A percentile compares a stretch with the other conserved stretches of the same genome.
Conservation (phyloP, 2,113 vertebrate species). For the Aleadryas rufinucha region DNA sequence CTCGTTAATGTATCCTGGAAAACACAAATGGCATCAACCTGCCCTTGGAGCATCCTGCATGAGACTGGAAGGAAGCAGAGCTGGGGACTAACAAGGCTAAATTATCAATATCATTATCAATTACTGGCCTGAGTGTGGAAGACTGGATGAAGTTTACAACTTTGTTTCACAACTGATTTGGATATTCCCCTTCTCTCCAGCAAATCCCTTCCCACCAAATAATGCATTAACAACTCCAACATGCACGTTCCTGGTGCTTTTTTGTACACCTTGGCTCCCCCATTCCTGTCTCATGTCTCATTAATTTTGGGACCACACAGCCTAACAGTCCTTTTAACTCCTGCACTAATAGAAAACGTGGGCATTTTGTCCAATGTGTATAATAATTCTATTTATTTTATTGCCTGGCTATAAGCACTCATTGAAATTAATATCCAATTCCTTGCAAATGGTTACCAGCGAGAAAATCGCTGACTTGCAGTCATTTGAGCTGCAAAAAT, state of each 20-base stretch:
- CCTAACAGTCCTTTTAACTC: neutral
- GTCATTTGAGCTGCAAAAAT: neutral
- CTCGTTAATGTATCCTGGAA: neutral
- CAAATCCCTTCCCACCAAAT: neutral
- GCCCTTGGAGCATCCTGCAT: neutral
- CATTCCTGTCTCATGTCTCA: neutral
- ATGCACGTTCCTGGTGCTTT: neutral
- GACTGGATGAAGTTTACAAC: neutral
- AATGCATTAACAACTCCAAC: neutral
- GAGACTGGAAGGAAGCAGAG: neutral
- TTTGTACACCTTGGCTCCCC: neutral
- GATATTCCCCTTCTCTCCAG: neutral
- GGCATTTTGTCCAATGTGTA: neutral
- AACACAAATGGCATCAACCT: neutral
- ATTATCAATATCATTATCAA: neutral
- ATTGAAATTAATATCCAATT: neutral
- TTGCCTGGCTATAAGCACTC: neutral
- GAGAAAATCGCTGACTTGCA: neutral
- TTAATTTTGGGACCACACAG: neutral
- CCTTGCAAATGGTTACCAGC: neutral
- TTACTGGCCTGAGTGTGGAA: accelerated
- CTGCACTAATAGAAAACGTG: neutral
- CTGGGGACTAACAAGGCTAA: neutral
- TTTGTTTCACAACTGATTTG: neutral
- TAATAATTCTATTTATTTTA: neutral